These are phyloP conservation scores for Diphyllodes magnificus DNA, from an alignment of 2,113 vertebrate species.

Conservation along the genomic window DNA sequence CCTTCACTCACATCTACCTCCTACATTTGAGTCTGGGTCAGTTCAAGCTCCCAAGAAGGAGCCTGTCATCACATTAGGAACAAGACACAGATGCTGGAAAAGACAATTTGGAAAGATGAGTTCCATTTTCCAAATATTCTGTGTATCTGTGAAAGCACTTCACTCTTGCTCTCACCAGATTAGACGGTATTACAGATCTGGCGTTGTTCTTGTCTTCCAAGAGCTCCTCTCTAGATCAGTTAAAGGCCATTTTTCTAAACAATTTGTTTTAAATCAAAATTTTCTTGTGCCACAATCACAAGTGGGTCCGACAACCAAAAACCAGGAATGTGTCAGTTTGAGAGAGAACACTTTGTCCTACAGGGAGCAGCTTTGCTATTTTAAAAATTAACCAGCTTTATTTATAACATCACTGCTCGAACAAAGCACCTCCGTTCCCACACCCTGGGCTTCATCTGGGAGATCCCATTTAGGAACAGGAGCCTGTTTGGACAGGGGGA, in stretches of 20 bases:
- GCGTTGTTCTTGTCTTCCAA: background rate
- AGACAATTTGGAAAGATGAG: background rate
- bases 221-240: background rate
- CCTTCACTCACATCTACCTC: background rate
- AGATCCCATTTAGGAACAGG: background rate
- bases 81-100: background rate
- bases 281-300: background rate
- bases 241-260: background rate
- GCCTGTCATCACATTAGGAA: background rate
- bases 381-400: background rate
- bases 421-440: background rate
- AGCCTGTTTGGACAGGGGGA: background rate
- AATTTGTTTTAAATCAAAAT: background rate
- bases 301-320: background rate
- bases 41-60: background rate
- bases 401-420: background rate
- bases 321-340: rapidly evolving
- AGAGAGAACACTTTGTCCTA: background rate
- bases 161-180: background rate
- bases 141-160: background rate
- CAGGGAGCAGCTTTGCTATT: background rate
- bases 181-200: background rate
- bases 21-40: background rate
- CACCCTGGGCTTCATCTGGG: background rate
- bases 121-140: background rate